Conservation (phyloP, 2,888 invertebrate genomes). For the Strigamia crassipes region DNA sequence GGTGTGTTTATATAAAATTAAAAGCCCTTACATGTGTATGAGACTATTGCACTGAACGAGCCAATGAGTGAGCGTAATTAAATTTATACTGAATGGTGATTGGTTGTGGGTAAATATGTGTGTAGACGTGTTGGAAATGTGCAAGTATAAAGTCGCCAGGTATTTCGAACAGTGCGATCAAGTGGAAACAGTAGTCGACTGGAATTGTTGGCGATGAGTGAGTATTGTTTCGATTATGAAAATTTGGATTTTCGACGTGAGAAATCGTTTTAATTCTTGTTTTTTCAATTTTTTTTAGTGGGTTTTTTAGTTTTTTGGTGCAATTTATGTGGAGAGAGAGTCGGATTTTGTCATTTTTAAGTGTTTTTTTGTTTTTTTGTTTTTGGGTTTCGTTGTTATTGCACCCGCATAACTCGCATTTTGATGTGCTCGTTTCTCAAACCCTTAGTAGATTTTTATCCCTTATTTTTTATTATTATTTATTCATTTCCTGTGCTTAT, state of each 20-base stretch:
- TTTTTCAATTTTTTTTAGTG: no score
- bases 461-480: not conserved
- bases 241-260: no score
- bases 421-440: not conserved
- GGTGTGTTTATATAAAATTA: not conserved
- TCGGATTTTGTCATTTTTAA: no score
- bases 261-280: no score
- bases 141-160: not conserved
- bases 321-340: no score
- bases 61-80: constrained; percentile 1
- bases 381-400: not conserved
- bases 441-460: not conserved
- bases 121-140: not conserved
- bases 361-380: no score
- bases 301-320: no score
- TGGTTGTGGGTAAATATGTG: not conserved
- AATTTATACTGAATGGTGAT: not conserved
- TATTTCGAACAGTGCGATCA: not conserved
- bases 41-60: not conserved
- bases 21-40: not conserved
- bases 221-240: no score
- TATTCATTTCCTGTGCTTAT: not conserved
- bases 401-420: constrained; percentile 10
- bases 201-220: not conserved
- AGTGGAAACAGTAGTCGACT: not conserved